phyloP scores from a whole-genome alignment of 1,140 invertebrate genomes.

The Lordiphosa collinella region DNA sequence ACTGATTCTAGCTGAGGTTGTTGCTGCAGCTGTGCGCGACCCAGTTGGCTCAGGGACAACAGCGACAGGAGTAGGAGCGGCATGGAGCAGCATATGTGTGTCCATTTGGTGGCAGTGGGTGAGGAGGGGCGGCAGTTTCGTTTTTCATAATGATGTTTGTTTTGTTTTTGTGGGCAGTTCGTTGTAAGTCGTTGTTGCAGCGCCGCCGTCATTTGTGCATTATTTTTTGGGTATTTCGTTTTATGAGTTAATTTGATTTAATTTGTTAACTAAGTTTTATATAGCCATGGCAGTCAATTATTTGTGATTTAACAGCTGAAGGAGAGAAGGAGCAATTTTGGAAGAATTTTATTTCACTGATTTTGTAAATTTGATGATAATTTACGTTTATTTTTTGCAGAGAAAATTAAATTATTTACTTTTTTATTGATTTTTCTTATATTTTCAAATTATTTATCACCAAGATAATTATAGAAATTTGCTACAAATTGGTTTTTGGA shows the following conservation, averaged over 20 bases:
- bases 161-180: conserved; percentile 40
- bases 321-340: not conserved
- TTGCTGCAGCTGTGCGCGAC: conserved; percentile 30
- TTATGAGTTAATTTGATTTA: conserved; percentile 20
- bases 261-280: conserved; percentile 26
- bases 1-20: not conserved
- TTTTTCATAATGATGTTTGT: conserved; percentile 21
- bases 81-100: conserved; percentile 46
- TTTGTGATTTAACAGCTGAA: conserved; percentile 31
- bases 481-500: no score
- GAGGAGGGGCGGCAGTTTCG: conserved; percentile 5
- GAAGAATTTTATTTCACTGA: not conserved
- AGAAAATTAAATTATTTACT: not conserved
- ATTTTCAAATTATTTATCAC: no score
- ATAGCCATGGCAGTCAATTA: conserved; percentile 32
- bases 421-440: no score
- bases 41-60: conserved; percentile 58
- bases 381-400: not conserved
- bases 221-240: conserved; percentile 45
- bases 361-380: not conserved
- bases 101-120: conserved; percentile 36
- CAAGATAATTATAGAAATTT: no score
- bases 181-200: conserved; percentile 57
- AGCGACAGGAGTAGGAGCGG: conserved; percentile 28
- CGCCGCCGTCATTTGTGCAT: conserved; percentile 60